Evolutionary conservation across 2,797 vertebrate species (phyloP).

Genomic region (Avahi laniger): DNA sequence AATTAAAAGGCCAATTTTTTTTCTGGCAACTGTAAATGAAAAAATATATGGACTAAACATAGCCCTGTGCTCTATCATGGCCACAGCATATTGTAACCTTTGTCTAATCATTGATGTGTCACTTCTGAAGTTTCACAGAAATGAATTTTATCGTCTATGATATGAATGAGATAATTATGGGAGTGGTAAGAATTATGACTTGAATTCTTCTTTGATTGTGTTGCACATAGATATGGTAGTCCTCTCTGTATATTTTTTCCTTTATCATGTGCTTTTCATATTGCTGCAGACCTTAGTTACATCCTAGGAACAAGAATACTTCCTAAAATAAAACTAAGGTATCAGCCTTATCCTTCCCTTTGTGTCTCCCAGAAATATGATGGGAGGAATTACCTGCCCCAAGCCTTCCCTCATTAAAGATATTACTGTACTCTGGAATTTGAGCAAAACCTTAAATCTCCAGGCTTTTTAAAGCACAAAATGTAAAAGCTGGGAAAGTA

Average conservation of each 20-base stretch:
- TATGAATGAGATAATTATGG: slow-evolving; percentile 86
- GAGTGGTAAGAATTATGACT: slow-evolving; percentile 91
- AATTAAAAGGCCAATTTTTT: slow-evolving; percentile 87
- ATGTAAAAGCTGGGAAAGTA: slow-evolving; percentile 61
- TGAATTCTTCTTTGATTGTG: slow-evolving; percentile 91
- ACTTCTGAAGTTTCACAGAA: slow-evolving; percentile 90
- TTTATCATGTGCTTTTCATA: slow-evolving; percentile 91
- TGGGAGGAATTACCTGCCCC: slow-evolving; percentile 47
- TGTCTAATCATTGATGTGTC: slow-evolving; percentile 91
- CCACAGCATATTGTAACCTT: slow-evolving; percentile 89
- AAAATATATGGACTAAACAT: slow-evolving; percentile 86
- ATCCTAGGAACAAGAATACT: slow-evolving; percentile 80
- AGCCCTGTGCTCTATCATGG: slow-evolving; percentile 91
- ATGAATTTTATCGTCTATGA: slow-evolving; percentile 86
- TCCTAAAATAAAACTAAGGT: slow-evolving; percentile 83
- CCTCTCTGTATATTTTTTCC: slow-evolving; percentile 88
- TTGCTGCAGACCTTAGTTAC: slow-evolving; percentile 87
- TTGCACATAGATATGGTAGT: slow-evolving; percentile 92
- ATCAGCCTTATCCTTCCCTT: slow-evolving; percentile 42
- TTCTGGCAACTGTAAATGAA: slow-evolving; percentile 86
- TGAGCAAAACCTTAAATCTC: slow-evolving; percentile 50
- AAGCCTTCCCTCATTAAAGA: slow-evolving; percentile 16
- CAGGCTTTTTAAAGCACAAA: slow-evolving; percentile 65
- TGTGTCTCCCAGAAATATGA: slow-evolving; percentile 44
- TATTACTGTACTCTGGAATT: slow-evolving; percentile 65